phyloP scores from a whole-genome alignment of 2,797 vertebrate genomes.

The Sebastiscus albofasciatus region DNA sequence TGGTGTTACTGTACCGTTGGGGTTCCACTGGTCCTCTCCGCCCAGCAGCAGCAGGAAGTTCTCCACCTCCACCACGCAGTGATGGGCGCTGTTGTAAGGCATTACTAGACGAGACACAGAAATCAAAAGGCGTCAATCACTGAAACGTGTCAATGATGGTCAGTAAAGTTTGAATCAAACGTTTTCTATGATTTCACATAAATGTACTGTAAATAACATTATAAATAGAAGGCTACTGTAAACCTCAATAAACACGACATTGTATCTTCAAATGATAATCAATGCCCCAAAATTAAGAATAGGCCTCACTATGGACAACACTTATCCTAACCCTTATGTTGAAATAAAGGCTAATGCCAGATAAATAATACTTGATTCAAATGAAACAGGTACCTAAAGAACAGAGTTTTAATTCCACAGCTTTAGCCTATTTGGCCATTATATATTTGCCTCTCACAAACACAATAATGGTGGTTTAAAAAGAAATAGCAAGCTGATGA shows the following conservation, averaged over 20 bases:
- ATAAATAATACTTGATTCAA: neutral
- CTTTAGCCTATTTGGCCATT: neutral
- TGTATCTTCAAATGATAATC: neutral
- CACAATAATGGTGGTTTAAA: neutral
- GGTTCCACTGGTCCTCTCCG: conserved; percentile 99
- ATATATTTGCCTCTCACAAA: neutral
- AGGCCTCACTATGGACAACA: neutral
- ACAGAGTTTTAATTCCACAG: neutral
- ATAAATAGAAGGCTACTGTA: neutral
- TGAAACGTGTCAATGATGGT: neutral
- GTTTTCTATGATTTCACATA: neutral
- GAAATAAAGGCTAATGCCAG: neutral
- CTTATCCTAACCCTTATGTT: neutral
- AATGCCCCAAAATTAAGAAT: neutral
- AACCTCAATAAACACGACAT: neutral
- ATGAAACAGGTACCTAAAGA: neutral
- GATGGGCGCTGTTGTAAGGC: conserved; percentile 99
- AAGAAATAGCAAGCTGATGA: neutral
- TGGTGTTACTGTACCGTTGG: conserved; percentile 91
- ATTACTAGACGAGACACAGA: conserved; percentile 88
- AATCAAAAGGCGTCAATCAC: neutral
- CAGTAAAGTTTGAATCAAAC: neutral
- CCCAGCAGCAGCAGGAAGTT: conserved; percentile 97
- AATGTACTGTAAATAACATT: neutral
- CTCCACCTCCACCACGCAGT: conserved; percentile 98